phyloP scores from a whole-genome alignment of 2,113 vertebrate genomes.

The Corythaeola cristata region DNA sequence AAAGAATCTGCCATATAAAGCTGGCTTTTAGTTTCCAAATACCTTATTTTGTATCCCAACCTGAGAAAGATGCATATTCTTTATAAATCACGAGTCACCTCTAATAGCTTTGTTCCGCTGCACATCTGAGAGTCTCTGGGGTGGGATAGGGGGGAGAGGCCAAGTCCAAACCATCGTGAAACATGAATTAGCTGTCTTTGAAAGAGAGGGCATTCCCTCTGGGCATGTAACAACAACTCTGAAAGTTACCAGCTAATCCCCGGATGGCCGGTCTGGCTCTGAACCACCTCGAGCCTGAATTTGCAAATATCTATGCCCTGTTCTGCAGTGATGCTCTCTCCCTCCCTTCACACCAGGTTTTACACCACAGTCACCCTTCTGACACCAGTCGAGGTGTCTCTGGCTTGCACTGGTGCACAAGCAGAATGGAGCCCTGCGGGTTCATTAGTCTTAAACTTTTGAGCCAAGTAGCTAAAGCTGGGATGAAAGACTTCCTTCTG shows the following conservation, averaged over 20 bases:
- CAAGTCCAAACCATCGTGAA: neutral
- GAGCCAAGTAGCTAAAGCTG: constrained; percentile 12
- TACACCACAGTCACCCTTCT: neutral
- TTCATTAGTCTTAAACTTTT: constrained; percentile 10
- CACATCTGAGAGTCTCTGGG: neutral
- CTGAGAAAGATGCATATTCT: neutral
- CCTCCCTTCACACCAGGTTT: neutral
- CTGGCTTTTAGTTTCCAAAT: neutral
- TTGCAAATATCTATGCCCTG: neutral
- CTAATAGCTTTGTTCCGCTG: neutral
- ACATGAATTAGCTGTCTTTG: constrained; percentile 6
- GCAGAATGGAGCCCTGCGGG: rapidly evolving
- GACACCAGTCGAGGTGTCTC: neutral
- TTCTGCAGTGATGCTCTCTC: neutral
- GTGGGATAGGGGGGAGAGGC: neutral
- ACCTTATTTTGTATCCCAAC: neutral
- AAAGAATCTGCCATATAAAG: neutral
- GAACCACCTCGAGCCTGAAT: neutral
- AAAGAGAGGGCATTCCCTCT: constrained; percentile 21
- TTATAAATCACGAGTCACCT: neutral
- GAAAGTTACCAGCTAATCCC: neutral
- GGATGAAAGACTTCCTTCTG: constrained; percentile 11
- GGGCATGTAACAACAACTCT: neutral
- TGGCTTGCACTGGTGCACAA: neutral
- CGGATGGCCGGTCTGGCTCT: neutral